Base-by-base conservation (phyloP, 1,140 invertebrate species). In the Bombus fervidus region DNA sequence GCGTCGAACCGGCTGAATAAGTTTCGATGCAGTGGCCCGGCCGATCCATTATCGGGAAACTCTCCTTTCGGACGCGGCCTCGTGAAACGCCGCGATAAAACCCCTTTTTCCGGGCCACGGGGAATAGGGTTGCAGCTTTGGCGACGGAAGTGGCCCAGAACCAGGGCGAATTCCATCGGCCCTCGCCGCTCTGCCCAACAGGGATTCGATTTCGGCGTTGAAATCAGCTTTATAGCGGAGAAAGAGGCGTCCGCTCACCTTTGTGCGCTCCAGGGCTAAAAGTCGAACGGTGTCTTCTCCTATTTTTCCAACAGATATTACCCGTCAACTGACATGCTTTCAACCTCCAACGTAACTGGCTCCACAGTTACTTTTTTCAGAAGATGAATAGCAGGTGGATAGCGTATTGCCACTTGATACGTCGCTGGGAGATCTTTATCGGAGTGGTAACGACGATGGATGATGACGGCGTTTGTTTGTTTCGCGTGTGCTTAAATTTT, bases 81-180 rank as follows among this genome's bases (percentile, higher is more conserved):
- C 43, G 66, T 76, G 82, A 87, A 89, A 87, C 72, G 72, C 37
- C 77, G 43, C 76, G 83, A 89, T 89, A 89, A 89, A 87, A 85
- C 59, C 77, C 59, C 41, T 59, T 83, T 85, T 76, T 43, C 57
- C 59, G 34, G 59, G 4, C 28, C 2, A 71, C 31, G 15, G 79
- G 28, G 34, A 75, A 43, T 37, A 69, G 59, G 59, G 43, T 66
- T 37, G 74, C 6, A 39, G 69, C 79, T 86, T 83, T 88, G 79
- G 69, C 72, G 85, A 86, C 81, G 57, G 53, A 68, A 41, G 53
- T 34, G 53, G 53, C 68, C 69, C 37, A 47, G 76, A 39, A 18
- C 18, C 59, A 12, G n/a, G 41, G 41, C 15, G 76, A 87, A 87
- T 83, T 86, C 74, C 84, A 64, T 37, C 85, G 77, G 57, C 57